Evolutionary conservation across 2,888 invertebrate genomes (phyloP).

Genomic region (Acronicta leporina): DNA sequence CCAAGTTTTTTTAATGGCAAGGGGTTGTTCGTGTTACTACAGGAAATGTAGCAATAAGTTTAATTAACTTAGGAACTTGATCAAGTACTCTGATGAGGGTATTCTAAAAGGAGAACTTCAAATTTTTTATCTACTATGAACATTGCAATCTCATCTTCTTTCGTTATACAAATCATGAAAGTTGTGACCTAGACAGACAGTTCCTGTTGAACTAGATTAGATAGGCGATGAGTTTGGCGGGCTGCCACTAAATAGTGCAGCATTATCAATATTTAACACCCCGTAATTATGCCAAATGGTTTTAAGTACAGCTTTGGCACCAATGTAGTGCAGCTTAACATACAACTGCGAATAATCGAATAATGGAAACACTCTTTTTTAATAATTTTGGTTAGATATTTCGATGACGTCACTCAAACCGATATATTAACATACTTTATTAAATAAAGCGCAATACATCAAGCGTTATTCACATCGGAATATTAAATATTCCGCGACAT

Average conservation of each 20-base stretch:
- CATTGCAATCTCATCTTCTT: neutral
- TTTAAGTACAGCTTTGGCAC: constrained; percentile 36
- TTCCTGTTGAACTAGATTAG: constrained; percentile 43
- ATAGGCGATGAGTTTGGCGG: constrained; percentile 28
- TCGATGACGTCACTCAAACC: no score
- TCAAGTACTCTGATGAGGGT: no score
- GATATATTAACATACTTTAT: no score
- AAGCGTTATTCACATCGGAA: no score
- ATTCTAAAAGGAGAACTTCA: neutral
- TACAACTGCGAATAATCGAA: constrained; percentile 6
- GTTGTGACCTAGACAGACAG: constrained; percentile 30
- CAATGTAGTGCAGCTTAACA: constrained; percentile 9
- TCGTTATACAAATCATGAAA: neutral
- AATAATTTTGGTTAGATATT: no score
- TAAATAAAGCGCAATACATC: no score
- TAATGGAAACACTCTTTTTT: no score
- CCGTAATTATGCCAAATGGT: constrained; percentile 43
- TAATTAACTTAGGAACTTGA: constrained; percentile 11
- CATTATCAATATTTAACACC: constrained; percentile 44
- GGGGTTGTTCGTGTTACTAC: neutral
- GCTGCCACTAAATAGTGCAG: constrained; percentile 36
- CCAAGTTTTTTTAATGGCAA: constrained; percentile 10
- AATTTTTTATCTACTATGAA: neutral
- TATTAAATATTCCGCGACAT: no score
- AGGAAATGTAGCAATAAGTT: constrained; percentile 10